Evolutionary conservation across 2,113 vertebrate genomes (phyloP).

Genomic region (Chaetorhynchus papuensis): DNA sequence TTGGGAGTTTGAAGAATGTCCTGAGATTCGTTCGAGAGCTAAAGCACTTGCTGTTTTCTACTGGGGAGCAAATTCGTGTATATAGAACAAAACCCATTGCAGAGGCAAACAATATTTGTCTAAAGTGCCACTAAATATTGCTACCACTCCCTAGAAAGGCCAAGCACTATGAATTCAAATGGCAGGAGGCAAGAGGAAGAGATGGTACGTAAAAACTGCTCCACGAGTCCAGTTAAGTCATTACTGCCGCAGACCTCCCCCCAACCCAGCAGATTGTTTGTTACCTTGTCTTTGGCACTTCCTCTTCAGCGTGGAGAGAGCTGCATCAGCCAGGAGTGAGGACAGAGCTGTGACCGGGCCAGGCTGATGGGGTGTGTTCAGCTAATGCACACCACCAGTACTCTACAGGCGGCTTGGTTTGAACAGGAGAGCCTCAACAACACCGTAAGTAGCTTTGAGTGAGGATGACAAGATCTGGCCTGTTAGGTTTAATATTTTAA

Average conservation of each 20-base stretch:
- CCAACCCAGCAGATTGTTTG: not conserved
- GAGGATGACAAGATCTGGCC: not conserved
- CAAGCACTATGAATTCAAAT: not conserved
- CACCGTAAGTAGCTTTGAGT: not conserved
- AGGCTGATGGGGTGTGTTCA: not conserved
- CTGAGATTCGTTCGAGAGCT: not conserved
- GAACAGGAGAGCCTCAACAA: not conserved
- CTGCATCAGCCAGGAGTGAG: not conserved
- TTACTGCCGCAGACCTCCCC: not conserved
- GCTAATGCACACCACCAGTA: accelerated
- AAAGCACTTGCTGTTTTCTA: not conserved
- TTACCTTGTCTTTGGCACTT: not conserved
- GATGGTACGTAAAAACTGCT: not conserved
- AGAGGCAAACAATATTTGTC: not conserved
- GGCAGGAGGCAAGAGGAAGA: not conserved
- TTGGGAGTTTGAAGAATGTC: not conserved
- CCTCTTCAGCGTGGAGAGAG: not conserved
- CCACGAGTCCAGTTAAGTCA: not conserved
- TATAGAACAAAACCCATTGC: not conserved
- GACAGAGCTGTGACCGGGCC: not conserved
- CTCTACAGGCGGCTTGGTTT: not conserved
- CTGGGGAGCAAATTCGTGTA: not conserved
- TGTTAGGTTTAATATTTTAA: not conserved
- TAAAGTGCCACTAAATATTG: not conserved
- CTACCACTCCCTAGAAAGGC: not conserved